Percentiles rank a stretch among this genome's conserved stretches.
Evolutionary conservation across 2,113 vertebrate genomes (phyloP).

Genomic region (Oryctolagus cuniculus): DNA sequence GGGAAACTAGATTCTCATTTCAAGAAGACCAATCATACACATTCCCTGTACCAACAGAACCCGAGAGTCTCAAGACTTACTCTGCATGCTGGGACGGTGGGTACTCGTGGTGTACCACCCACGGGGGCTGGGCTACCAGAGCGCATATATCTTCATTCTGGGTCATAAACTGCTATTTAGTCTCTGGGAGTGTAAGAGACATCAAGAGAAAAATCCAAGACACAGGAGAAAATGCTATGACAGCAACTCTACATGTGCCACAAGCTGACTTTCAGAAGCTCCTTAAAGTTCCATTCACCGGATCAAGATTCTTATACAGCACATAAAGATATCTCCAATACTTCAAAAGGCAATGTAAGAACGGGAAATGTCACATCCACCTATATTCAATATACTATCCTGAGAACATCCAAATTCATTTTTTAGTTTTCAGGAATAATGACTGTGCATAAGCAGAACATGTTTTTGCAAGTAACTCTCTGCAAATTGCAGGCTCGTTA

Average conservation of each 20-base stretch:
- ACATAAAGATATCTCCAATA: neutral
- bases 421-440: neutral
- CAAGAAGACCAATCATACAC: neutral
- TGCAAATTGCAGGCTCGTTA: constrained; percentile 9
- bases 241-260: neutral
- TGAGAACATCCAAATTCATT: neutral
- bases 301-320: neutral
- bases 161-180: no score
- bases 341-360: neutral
- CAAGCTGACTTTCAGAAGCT: neutral
- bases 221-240: neutral
- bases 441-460: neutral
- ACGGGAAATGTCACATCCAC: neutral
- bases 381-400: neutral
- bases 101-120: no score
- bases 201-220: fast-evolving
- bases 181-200: neutral
- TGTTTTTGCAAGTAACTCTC: constrained; percentile 30
- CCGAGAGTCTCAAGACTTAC: neutral
- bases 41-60: neutral
- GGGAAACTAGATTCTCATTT: neutral
- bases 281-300: neutral
- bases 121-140: no score
- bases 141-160: no score
- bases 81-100: neutral